Conservation (phyloP, 2,113 vertebrate species). For the Arizona elegans region DNA sequence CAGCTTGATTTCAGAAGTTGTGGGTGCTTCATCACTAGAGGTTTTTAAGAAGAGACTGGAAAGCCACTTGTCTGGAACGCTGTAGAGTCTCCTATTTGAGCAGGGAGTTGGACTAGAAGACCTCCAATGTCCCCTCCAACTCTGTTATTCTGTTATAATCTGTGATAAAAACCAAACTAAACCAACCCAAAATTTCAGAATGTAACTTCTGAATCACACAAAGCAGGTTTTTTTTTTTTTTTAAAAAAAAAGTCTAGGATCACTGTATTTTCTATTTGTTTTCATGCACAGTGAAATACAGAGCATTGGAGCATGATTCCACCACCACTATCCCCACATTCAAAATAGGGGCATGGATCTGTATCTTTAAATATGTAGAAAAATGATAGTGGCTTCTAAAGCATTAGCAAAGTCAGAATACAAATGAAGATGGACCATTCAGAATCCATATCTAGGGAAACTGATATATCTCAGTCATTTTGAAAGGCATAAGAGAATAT, state of each 20-base stretch:
- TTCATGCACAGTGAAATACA: conserved; percentile 70
- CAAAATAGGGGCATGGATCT: conserved; percentile 69
- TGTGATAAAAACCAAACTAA: conserved; percentile 64
- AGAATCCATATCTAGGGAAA: conserved; percentile 62
- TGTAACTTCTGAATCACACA: conserved; percentile 69
- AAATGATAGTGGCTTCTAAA: conserved; percentile 61
- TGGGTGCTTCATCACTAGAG: background rate
- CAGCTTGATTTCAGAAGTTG: background rate
- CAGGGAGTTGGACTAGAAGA: background rate
- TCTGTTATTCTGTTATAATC: background rate
- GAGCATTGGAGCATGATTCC: conserved; percentile 46
- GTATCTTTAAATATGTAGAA: conserved; percentile 69
- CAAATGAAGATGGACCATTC: conserved; percentile 70
- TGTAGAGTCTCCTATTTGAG: background rate
- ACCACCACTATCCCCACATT: conserved; percentile 60
- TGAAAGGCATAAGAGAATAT: conserved; percentile 65
- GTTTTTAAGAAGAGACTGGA: background rate
- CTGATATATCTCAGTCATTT: background rate
- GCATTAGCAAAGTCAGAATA: conserved; percentile 68
- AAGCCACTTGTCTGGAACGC: background rate
- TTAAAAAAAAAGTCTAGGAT: conserved; percentile 60
- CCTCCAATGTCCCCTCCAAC: background rate
- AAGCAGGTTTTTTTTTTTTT: conserved; percentile 66
- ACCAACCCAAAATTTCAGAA: conserved; percentile 44
- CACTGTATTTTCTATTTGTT: conserved; percentile 73